Percentiles rank a stretch among this genome's conserved stretches.
Evolutionary conservation across 2,113 vertebrate species (phyloP).

Genomic region (Calidris pygmaea): DNA sequence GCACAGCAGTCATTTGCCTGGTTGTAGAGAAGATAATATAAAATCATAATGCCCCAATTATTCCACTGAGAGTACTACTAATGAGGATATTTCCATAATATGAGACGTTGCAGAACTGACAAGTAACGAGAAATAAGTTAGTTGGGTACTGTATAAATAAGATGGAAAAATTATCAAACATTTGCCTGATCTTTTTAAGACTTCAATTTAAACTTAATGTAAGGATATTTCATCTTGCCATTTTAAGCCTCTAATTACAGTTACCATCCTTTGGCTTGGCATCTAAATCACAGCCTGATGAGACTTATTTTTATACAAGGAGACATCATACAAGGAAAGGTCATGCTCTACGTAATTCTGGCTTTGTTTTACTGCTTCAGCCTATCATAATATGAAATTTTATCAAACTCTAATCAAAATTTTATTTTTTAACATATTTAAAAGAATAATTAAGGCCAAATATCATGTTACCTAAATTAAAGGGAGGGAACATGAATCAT

Average conservation of each 20-base stretch:
- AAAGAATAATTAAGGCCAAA: constrained; percentile 48
- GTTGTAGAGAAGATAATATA: background rate
- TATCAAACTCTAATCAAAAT: background rate
- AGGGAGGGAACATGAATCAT: constrained; percentile 53
- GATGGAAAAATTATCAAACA: background rate
- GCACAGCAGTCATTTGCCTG: background rate
- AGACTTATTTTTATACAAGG: constrained; percentile 42
- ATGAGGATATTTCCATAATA: background rate
- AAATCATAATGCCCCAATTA: constrained; percentile 4
- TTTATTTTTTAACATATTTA: background rate
- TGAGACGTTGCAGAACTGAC: background rate
- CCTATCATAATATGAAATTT: background rate
- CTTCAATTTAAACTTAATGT: constrained; percentile 10
- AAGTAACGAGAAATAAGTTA: background rate
- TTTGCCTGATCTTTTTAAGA: background rate
- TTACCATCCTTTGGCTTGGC: constrained; percentile 6
- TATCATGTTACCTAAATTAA: constrained; percentile 69
- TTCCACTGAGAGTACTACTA: background rate
- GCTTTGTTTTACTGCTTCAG: constrained; percentile 27
- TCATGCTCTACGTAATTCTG: background rate
- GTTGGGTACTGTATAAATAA: background rate
- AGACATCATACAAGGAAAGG: constrained; percentile 25
- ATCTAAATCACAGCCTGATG: constrained; percentile 20
- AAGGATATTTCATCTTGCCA: constrained; percentile 16
- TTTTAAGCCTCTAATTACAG: constrained; percentile 49